phyloP scores from a whole-genome alignment of 2,797 vertebrate species.

The Psittacula echo region DNA sequence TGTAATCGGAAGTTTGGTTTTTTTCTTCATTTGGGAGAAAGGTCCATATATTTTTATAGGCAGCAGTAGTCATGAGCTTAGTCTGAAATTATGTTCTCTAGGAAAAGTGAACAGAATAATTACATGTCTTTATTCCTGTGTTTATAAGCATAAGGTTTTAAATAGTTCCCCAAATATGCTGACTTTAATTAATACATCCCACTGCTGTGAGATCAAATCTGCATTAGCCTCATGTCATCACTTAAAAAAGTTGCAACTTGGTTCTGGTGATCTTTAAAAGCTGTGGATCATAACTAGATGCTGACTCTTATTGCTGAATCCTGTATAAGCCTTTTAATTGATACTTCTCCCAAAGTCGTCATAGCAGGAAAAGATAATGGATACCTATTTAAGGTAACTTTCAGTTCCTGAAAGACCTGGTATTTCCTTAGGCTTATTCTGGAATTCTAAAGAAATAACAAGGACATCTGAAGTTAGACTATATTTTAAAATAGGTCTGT shows the following conservation, averaged over 20 bases:
- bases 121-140: neutral
- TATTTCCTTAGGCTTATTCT: neutral
- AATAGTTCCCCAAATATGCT: neutral
- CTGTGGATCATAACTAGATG: neutral
- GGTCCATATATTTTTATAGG: neutral
- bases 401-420: neutral
- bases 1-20: neutral
- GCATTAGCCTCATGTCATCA: neutral
- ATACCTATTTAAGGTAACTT: neutral
- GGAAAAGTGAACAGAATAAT: neutral
- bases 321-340: neutral
- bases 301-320: neutral
- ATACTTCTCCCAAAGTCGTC: neutral
- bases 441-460: neutral
- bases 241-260: neutral
- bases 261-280: neutral
- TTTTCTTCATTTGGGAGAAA: neutral
- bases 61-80: neutral
- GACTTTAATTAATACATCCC: neutral
- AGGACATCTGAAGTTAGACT: neutral
- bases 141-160: neutral
- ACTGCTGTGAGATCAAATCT: neutral
- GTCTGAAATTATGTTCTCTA: neutral
- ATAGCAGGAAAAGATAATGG: neutral
- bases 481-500: neutral